Conservation (phyloP, 1,140 invertebrate genomes). For the Lepidurus apus region DNA sequence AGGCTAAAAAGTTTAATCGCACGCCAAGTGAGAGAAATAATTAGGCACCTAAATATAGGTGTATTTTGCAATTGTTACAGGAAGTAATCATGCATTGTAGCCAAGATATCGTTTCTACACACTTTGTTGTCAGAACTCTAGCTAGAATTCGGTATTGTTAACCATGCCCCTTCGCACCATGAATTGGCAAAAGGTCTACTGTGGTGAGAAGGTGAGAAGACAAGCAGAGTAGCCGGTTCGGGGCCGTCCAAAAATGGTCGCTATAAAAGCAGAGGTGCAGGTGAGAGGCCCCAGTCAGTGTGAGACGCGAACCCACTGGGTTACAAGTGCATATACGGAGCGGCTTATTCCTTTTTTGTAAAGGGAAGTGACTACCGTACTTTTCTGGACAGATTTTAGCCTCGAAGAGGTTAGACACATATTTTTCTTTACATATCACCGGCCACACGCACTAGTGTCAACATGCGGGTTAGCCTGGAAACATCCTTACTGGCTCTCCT, state of each 20-base stretch:
- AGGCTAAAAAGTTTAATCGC: too few species aligned
- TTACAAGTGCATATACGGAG: neutral
- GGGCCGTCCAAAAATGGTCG: slow-evolving; percentile 16
- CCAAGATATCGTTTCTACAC: too few species aligned
- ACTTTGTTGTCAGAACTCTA: too few species aligned
- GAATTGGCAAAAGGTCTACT: neutral
- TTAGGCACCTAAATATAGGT: too few species aligned
- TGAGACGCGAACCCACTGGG: slow-evolving; percentile 6
- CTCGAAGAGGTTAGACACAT: neutral
- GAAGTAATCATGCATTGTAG: too few species aligned
- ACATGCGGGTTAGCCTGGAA: slow-evolving; percentile 13
- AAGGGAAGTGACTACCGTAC: too few species aligned
- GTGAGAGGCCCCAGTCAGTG: slow-evolving; percentile 6
- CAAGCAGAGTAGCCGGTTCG: slow-evolving; percentile 3
- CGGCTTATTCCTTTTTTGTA: too few species aligned
- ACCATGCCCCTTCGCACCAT: neutral
- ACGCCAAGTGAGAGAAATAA: too few species aligned
- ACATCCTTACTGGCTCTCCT: neutral
- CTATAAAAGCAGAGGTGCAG: slow-evolving; percentile 21
- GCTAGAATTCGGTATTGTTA: too few species aligned
- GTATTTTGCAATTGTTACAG: too few species aligned
- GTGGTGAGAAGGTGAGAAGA: neutral
- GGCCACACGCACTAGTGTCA: neutral
- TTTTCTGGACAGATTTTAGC: neutral
- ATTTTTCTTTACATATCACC: neutral